Percentiles rank a stretch among this genome's conserved stretches.
Evolutionary conservation across 2,797 vertebrate genomes (phyloP).

Genomic region (Alfaro cultratus): DNA sequence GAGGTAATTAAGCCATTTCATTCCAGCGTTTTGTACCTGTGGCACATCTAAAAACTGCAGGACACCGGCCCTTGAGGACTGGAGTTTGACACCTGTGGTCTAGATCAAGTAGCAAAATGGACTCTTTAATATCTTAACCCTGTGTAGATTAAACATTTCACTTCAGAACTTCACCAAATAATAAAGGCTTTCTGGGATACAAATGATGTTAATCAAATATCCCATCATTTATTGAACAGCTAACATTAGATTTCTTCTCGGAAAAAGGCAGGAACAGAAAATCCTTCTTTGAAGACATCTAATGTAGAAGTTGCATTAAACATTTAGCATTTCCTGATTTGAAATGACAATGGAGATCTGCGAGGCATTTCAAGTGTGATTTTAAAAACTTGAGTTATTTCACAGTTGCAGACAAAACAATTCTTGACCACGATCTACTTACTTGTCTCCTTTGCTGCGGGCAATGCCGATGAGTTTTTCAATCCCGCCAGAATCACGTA

Average conservation of each 20-base stretch:
- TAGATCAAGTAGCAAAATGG: neutral
- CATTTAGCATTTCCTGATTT: neutral
- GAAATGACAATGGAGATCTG: neutral
- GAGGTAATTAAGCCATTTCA: too few species aligned
- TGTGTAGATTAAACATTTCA: slow-evolving; percentile 6
- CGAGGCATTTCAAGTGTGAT: neutral
- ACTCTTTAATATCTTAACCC: neutral
- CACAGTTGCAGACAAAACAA: neutral
- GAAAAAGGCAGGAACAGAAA: neutral
- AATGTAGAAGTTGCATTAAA: neutral
- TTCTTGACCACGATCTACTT: slow-evolving; percentile 74
- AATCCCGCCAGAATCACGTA: slow-evolving; percentile 96
- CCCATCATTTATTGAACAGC: neutral
- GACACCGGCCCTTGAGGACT: too few species aligned
- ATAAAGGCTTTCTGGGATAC: neutral
- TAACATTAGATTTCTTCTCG: neutral
- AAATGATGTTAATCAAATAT: neutral
- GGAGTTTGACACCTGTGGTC: too few species aligned
- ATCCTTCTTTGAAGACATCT: slow-evolving; percentile 3
- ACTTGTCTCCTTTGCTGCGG: slow-evolving; percentile 99
- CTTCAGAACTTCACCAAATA: neutral
- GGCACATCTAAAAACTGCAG: too few species aligned
- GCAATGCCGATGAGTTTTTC: slow-evolving; percentile 98
- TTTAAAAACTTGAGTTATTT: neutral
- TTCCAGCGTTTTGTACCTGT: too few species aligned